A percentile compares a stretch with the other conserved stretches of the same genome.
Evolutionary conservation across 2,113 vertebrate species (phyloP).

Genomic region (Mesitornis unicolor): DNA sequence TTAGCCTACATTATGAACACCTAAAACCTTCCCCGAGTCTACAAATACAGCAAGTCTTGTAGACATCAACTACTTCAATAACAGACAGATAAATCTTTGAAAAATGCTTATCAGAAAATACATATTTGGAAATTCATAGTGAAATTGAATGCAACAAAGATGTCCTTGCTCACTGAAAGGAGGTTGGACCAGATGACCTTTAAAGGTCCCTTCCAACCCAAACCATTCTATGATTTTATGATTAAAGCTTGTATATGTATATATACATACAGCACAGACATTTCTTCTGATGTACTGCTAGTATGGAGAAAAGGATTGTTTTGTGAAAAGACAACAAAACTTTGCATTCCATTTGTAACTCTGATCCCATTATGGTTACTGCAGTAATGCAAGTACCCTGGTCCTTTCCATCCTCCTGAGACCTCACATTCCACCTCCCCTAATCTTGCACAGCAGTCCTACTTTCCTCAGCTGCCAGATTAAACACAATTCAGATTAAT

Average conservation of each 20-base stretch:
- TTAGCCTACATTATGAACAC: background rate
- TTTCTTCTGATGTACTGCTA: background rate
- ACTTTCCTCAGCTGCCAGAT: background rate
- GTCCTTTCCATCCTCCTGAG: background rate
- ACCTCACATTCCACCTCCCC: background rate
- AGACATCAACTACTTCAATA: background rate
- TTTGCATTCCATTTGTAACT: background rate
- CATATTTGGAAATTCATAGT: background rate
- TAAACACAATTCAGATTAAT: background rate
- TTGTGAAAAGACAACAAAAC: background rate
- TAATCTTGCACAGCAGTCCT: background rate
- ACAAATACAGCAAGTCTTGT: background rate
- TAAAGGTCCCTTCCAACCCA: too few relatives aligned
- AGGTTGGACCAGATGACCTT: too few relatives aligned
- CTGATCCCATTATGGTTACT: background rate
- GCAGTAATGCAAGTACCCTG: background rate
- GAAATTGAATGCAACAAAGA: background rate
- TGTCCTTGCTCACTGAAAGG: too few relatives aligned
- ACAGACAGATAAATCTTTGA: background rate
- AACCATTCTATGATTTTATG: too few relatives aligned
- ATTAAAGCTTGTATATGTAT: too few relatives aligned
- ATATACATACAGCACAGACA: background rate
- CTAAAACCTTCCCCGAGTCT: background rate
- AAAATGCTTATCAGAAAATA: background rate
- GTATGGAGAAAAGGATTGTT: background rate